Evolutionary conservation across 2,797 vertebrate species (phyloP), one percentile per base, ranked within the genome.

Genomic region (Chromis chromis): DNA sequence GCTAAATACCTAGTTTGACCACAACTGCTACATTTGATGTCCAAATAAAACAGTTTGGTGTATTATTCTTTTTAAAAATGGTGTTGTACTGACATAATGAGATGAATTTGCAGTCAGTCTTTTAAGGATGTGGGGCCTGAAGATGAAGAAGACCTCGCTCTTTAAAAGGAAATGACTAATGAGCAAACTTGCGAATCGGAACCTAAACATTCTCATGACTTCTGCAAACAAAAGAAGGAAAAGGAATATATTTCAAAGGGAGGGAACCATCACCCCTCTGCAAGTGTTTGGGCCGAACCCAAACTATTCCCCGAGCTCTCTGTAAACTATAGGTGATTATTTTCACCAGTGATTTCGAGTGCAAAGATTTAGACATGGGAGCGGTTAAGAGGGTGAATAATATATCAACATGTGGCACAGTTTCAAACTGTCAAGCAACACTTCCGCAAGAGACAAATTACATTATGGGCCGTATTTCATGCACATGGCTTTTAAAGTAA

Each of bases 221-320:
- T 63, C 10, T 33, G 66, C 24, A 70, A 80, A 71, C 57, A 75
- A 19, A 63, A 62, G 65, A 50, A 21, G 24, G 65, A 52, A 72
- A 68, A 42, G 48, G 54, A 57, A 73, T 57, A 68, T 57, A 55
- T 82, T 81, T 87, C 70, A 74, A 66, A 82, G 58, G 58, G 72
- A 67, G 62, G 40, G 61, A 70, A 69, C 42, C 65, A 57, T 75
- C 63, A 74, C 58, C 72, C 60, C 58, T 42, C 70, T 78, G 70
- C 44, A 57, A 71, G 79, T 91, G 86, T 91, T 91, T 88, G 70
- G 68, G 60, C 25, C 75, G 25, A 86, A 68, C 44, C 54, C 77
- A 84, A 85, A 87, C 82, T 48, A 40, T 83, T 76, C 57, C 78
- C 67, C 1, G 28, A 50, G 55, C 63, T 36, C 52, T 81, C 22